Evolutionary conservation across 2,888 invertebrate species (phyloP).

Genomic region (Trypoxylon attenuatum): DNA sequence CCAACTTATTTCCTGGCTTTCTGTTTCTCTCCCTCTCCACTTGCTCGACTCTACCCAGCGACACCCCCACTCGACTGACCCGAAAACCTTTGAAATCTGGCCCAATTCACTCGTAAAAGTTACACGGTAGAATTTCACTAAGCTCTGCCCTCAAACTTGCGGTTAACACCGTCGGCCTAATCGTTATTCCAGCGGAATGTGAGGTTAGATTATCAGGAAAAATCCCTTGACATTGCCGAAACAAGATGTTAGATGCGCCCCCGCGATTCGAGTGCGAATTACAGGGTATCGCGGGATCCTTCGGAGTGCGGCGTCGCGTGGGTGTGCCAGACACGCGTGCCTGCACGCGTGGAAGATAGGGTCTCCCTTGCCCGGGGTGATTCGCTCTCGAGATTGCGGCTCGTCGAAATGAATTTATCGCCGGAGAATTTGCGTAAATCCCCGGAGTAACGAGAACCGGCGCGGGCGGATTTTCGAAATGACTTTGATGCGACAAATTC

Average conservation of each 20-base stretch:
- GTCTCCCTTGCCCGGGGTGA: conserved; percentile 32
- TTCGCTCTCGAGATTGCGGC: conserved; percentile 47
- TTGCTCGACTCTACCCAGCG: not conserved
- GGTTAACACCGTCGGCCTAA: too few relatives aligned
- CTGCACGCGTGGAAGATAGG: conserved; percentile 7
- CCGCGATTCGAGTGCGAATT: not conserved
- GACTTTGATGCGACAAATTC: conserved; percentile 14
- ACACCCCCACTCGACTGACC: not conserved
- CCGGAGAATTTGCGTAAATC: conserved; percentile 50
- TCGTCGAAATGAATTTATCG: conserved; percentile 53
- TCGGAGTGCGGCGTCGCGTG: not conserved
- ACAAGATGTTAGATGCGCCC: too few relatives aligned
- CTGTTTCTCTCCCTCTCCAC: conserved; percentile 4
- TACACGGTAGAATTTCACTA: too few relatives aligned
- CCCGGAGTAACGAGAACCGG: conserved; percentile 38
- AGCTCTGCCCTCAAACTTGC: not conserved
- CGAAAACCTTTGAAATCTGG: not conserved
- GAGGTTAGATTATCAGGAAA: too few relatives aligned
- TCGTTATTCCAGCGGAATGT: too few relatives aligned
- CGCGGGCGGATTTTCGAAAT: conserved; percentile 27
- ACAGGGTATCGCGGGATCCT: not conserved
- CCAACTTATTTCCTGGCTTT: conserved; percentile 48
- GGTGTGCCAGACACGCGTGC: not conserved
- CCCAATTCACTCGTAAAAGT: too few relatives aligned
- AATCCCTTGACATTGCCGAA: not conserved